Base-by-base conservation (phyloP, 2,113 vertebrate species). In the Amblyopsis rosae region DNA sequence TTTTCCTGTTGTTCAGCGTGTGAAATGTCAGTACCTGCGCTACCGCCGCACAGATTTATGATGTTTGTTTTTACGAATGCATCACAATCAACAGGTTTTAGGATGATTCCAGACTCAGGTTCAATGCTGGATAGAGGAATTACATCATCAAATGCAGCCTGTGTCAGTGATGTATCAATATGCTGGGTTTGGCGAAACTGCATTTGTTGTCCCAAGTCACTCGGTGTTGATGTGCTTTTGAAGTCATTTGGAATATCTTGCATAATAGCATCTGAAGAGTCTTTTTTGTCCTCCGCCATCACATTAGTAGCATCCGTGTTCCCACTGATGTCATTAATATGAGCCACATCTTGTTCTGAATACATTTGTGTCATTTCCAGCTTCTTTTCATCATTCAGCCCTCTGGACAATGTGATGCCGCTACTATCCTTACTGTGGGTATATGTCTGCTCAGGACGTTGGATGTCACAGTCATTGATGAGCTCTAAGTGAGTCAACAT, bases 401-500 rank as follows among this genome's bases (percentile, higher is more conserved):
- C 80, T 69, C 71, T 50, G 13, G 70, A 70, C 66, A 69, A 41
- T 49, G 66, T 56, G 12, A 33, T 62, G 65, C 51, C 51, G 50
- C 75, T 73, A 79, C 70, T 56, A n/a, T 77, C 77, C 63, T 66
- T 41, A 49, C 59, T 68, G 65, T 35, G 13, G 41, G 60, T 60
- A 69, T 64, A 75, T 45, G 65, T 54, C 51, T 79, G 71, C 62
- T 72, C 86, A 62, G 80, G 75, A 67, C 76, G 62, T 65, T 77
- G 67, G 57, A 86, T 68, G 69, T 87, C 84, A 81, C 48, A 70
- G 68, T 90, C 89, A 33, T 66, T 82, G 76, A 83, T 80, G 12
- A 77, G 66, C 80, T 93, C 88, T 16, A 75, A 58, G 65, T 92
- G 90, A 87, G 81, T 92, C 81, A 92, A 80, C 88, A 92, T 84